Evolutionary conservation across 2,113 vertebrate genomes (phyloP), one percentile per base, ranked within the genome.

Genomic region (Poecilia latipinna): DNA sequence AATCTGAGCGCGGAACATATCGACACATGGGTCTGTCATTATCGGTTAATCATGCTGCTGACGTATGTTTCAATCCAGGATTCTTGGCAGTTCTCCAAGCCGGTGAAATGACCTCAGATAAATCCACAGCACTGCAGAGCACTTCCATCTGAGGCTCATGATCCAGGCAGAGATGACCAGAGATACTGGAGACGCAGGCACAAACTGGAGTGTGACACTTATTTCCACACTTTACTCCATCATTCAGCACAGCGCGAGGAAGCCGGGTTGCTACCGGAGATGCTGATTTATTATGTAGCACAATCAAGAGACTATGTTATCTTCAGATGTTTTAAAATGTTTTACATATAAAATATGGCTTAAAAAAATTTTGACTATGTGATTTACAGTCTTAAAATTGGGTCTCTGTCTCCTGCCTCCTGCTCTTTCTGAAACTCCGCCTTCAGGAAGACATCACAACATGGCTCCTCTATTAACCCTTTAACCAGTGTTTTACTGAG

Each of bases 1-100:
- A 93, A 93, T 94, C 92, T 92, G 80, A 82, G 89, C 79, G 75
- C 86, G 84, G 90, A 92, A 90, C 89, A 91, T 93, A 93, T 93
- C 78, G 92, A 93, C 92, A 93, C 86, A 88, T 71, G 44, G 80
- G 84, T 88, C 90, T 91, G 89, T 93, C 93, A 92, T 94, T 93
- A 92, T 87, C 87, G 85, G 89, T 94, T 93, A 93, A 94, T 94
- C 93, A 94, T 60, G 66, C 72, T 37, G 81, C 88, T 86, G 88
- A 93, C 81, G 77, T 82, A 86, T 77, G 66, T 90, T 93, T 91
- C 89, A 93, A 92, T 93, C 87, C 79, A 61, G 78, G 79, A 75
- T 61, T 68, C 75, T 85, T 90, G 90, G 87, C 86, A 88, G 89
- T 78, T 37, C 76, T 82, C 91, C 87, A 87, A 85, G 85, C 80